Percentiles rank a stretch among this genome's conserved stretches.
Evolutionary conservation across 2,888 invertebrate genomes (phyloP).

Genomic region (Sclerodermus sp.): DNA sequence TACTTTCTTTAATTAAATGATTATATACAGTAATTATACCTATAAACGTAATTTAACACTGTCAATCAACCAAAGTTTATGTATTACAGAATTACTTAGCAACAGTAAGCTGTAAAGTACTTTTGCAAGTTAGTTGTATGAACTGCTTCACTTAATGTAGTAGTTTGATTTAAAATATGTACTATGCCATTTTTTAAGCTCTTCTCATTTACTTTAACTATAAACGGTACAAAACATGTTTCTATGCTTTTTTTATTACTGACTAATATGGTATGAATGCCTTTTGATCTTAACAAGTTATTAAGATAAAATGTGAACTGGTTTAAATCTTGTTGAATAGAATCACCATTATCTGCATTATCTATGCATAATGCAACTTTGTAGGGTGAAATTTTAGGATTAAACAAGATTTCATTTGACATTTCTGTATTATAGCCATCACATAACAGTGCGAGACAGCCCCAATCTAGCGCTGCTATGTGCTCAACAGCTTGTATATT

Average conservation of each 20-base stretch:
- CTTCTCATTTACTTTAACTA: conserved; percentile 68
- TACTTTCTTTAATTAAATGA: too few species aligned
- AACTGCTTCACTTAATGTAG: conserved; percentile 53
- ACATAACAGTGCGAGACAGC: conserved; percentile 46
- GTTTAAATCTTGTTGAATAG: conserved; percentile 56
- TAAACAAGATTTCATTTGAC: conserved; percentile 62
- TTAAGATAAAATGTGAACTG: conserved; percentile 64
- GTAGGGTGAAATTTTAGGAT: conserved; percentile 75
- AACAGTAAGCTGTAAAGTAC: conserved; percentile 25
- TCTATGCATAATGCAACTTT: conserved; percentile 70
- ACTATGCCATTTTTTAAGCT: conserved; percentile 74
- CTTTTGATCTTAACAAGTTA: conserved; percentile 58
- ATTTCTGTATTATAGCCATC: conserved; percentile 39
- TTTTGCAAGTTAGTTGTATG: conserved; percentile 46
- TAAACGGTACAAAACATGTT: conserved; percentile 66
- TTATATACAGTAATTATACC: too few species aligned
- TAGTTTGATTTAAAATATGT: conserved; percentile 60
- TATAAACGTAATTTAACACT: too few species aligned
- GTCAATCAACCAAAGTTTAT: too few species aligned
- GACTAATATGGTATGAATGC: conserved; percentile 44
- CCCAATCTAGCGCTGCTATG: conserved; percentile 48
- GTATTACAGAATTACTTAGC: too few species aligned
- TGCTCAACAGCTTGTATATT: conserved; percentile 45
- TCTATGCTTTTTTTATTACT: conserved; percentile 39
- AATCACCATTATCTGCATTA: conserved; percentile 53